These are phyloP conservation scores for Rallus crepitans DNA, from an alignment of 2,797 vertebrate species.

Conservation along the genomic window DNA sequence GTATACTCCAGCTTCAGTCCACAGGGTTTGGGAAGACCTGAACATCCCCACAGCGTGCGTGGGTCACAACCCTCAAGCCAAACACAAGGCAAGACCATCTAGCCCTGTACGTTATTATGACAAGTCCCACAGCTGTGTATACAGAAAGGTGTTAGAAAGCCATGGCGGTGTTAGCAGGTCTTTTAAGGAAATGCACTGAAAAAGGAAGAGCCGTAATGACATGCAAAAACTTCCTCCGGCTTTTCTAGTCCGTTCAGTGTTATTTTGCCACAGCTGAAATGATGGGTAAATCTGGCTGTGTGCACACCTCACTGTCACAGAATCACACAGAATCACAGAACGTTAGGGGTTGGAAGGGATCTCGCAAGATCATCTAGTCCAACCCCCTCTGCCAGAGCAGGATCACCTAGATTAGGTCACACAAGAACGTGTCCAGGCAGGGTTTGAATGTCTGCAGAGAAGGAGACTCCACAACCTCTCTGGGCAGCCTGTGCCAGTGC, in stretches of 20 bases:
- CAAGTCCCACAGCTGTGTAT: rapidly evolving
- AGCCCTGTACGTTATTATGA: rapidly evolving
- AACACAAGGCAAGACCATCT: rapidly evolving
- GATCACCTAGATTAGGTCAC: too few relatives aligned
- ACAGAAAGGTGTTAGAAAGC: neutral
- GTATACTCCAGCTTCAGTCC: neutral
- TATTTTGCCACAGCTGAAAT: neutral
- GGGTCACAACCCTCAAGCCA: neutral
- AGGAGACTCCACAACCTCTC: too few relatives aligned
- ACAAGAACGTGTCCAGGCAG: too few relatives aligned
- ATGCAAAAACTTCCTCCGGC: neutral
- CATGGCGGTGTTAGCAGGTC: neutral
- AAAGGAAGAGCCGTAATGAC: neutral
- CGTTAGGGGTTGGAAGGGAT: too few relatives aligned
- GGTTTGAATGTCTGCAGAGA: too few relatives aligned
- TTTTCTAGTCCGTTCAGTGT: neutral
- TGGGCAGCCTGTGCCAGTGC: too few relatives aligned
- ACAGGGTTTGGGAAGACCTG: neutral
- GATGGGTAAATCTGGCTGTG: neutral
- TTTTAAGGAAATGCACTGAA: neutral
- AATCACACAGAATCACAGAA: too few relatives aligned
- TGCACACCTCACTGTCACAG: neutral
- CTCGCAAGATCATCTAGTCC: too few relatives aligned
- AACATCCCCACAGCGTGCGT: rapidly evolving
- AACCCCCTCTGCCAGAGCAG: too few relatives aligned